Conservation (phyloP, 2,113 vertebrate species). For the Scomber colias region DNA sequence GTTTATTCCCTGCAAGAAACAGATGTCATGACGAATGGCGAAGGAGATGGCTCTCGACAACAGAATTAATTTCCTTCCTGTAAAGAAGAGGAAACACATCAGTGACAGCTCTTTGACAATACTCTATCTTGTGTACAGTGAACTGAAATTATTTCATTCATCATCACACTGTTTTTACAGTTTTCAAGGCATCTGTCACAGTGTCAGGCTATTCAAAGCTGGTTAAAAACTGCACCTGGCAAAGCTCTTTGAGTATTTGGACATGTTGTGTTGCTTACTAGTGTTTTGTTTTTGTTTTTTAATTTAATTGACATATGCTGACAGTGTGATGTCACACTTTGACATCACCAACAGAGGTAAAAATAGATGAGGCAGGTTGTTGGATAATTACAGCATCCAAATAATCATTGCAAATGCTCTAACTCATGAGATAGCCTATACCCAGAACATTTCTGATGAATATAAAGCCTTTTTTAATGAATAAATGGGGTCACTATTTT, state of each 20-base stretch:
- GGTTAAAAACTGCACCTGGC: neutral
- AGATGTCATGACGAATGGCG: conserved; percentile 49
- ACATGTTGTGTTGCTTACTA: neutral
- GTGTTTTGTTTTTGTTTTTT: neutral
- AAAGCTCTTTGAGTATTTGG: neutral
- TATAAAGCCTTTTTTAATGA: fast-evolving
- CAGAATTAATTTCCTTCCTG: conserved; percentile 53
- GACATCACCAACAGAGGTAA: no score
- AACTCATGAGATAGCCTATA: no score
- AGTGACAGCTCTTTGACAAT: conserved; percentile 4
- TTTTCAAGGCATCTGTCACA: neutral
- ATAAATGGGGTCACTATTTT: neutral
- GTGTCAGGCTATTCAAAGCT: neutral
- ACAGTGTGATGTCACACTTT: neutral
- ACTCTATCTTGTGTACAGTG: neutral
- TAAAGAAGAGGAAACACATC: conserved; percentile 38
- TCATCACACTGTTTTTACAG: neutral
- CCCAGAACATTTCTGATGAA: neutral
- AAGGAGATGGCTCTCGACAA: conserved; percentile 37
- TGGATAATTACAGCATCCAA: no score
- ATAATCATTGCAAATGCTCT: no score
- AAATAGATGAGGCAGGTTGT: neutral
- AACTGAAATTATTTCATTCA: neutral
- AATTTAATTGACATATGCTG: neutral
- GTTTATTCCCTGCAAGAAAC: conserved; percentile 48